These are phyloP conservation scores for Sternarchorhynchus goeldii DNA, from an alignment of 2,797 vertebrate species.

Conservation along the genomic window DNA sequence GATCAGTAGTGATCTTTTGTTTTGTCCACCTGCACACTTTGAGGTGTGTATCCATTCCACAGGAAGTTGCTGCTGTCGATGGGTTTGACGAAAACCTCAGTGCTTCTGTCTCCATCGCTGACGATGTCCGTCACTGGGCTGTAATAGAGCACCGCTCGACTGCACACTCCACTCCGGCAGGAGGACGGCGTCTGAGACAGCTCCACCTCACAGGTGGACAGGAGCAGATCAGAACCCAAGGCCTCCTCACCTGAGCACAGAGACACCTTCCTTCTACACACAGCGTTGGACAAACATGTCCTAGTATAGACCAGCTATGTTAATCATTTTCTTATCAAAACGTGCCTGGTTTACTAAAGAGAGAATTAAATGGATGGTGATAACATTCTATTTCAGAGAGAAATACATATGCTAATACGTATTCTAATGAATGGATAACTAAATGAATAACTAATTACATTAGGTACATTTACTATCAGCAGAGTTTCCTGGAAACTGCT, in stretches of 20 bases:
- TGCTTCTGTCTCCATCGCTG: constrained; percentile 78
- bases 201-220: constrained; percentile 85
- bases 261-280: constrained; percentile 1
- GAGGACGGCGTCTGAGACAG: constrained; percentile 64
- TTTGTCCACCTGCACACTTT: constrained; percentile 75
- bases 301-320: neutral
- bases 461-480: too few species aligned
- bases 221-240: constrained; percentile 77
- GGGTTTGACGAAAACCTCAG: constrained; percentile 75
- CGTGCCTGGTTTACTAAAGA: too few species aligned
- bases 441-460: too few species aligned
- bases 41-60: constrained; percentile 84
- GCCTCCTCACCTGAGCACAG: constrained; percentile 68
- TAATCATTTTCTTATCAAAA: too few species aligned
- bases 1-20: neutral
- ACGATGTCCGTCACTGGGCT: constrained; percentile 81
- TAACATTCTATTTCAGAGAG: too few species aligned
- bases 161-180: constrained; percentile 77
- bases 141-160: constrained; percentile 74
- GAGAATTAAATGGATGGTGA: too few species aligned
- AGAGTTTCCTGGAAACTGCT: too few species aligned
- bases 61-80: constrained; percentile 78
- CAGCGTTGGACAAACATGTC: neutral
- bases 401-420: too few species aligned
- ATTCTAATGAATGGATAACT: too few species aligned